Evolutionary conservation across 2,113 vertebrate species (phyloP), one percentile per base, ranked within the genome.

Genomic region (Tupaia tana): DNA sequence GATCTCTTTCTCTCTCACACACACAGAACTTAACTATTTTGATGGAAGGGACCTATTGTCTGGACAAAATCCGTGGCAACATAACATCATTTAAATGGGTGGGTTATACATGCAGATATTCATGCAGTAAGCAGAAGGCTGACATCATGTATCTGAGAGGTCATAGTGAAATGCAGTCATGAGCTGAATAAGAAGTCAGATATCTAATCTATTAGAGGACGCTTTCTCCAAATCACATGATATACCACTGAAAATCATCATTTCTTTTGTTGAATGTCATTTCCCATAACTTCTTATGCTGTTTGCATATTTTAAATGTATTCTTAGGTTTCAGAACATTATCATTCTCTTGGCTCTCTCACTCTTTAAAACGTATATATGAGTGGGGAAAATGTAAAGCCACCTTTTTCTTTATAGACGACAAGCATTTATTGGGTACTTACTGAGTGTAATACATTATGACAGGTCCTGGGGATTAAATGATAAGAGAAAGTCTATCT

Each of bases 241-340:
- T 66, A 82, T 90, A 95, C 95, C 83, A 87, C 67, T 96, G 91
- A 93, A 89, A 93, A 89, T 81, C 94, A 96, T 95, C 79, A 94
- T 94, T 96, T 97, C 95, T 89, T 95, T 92, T 85, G 88, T 96
- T 93, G 79, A 94, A 87, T 96, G 89, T 93, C 96, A 96, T 95
- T 97, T 97, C 97, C 93, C 91, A 91, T 95, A 97, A 97, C 61
- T 94, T 78, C 93, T 91, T 75, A 70, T 91, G 86, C 93, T 92
- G 66, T 78, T 94, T 91, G 83, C 91, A 87, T 95, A 89, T 85
- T 96, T 95, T 96, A 94, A 97, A 93, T 97, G 86, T 66, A 94
- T 91, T 85, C 79, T 84, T 95, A 59, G 58, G 82, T 90, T 95
- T 95, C 88, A 91, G 85, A 95, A 84, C 16, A 24, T 94, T 69